Evolutionary conservation across 2,113 vertebrate genomes (phyloP).

Genomic region (Apeltes quadracus): DNA sequence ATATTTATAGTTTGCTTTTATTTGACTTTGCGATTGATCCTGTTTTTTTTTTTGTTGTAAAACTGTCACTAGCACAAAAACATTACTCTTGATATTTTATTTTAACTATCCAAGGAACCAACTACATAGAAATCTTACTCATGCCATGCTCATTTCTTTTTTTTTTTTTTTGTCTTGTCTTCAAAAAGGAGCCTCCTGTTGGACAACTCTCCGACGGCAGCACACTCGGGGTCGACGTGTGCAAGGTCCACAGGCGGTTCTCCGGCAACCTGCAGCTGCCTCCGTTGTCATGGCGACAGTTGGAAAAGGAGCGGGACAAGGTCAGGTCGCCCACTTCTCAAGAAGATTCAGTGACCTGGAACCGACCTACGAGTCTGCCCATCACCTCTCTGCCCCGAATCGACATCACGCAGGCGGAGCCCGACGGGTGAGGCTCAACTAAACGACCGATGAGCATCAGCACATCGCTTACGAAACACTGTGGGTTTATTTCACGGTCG

Average conservation of each 20-base stretch:
- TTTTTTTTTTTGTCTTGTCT: neutral
- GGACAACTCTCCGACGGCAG: constrained; percentile 74
- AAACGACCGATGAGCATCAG: neutral
- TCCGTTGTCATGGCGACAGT: constrained; percentile 89
- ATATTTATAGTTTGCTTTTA: neutral
- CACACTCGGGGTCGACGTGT: constrained; percentile 87
- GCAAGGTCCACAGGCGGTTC: constrained; percentile 87
- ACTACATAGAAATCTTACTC: neutral
- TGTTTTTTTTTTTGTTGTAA: too few species aligned
- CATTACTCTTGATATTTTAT: neutral
- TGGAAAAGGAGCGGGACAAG: constrained; percentile 75
- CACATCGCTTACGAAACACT: too few species aligned
- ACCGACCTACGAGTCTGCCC: constrained; percentile 89
- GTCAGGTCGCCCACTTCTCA: constrained; percentile 83
- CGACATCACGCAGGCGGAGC: constrained; percentile 89
- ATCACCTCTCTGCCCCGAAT: constrained; percentile 87
- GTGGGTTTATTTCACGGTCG: too few species aligned
- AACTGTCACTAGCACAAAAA: neutral
- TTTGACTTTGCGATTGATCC: too few species aligned
- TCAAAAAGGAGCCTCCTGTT: constrained; percentile 78
- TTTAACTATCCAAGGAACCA: neutral
- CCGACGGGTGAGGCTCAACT: constrained; percentile 83
- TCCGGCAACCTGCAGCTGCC: constrained; percentile 92
- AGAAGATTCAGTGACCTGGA: constrained; percentile 81
- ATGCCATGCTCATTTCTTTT: neutral